Evolutionary conservation across 2,113 vertebrate genomes (phyloP), one percentile per base, ranked within the genome.

Genomic region (Psittacara wagleri): DNA sequence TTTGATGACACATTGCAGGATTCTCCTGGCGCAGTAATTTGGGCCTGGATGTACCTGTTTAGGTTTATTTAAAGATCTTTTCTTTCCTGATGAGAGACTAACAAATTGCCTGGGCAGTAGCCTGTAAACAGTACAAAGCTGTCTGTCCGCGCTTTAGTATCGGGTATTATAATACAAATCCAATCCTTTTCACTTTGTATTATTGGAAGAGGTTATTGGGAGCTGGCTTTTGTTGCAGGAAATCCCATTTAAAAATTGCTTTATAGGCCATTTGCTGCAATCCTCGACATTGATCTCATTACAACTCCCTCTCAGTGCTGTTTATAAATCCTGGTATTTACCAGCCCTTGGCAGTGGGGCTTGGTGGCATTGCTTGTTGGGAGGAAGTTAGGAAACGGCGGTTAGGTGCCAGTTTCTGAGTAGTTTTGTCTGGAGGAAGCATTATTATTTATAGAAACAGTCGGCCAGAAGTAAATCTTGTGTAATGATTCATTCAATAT

Each of bases 191-290:
- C 86, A 83, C 66, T 39, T 41, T 6, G 2, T 46, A 37, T 92
- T 87, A 76, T 91, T 91, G 74, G 74, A 67, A 86, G 77, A 90
- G 33, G 62, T 77, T 93, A 39, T 54, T 55, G 62, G 67, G 61
- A 92, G 48, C 81, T 91, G 74, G 66, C 48, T 92, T 93, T 92
- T 94, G 80, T 90, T 73, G 88, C 62, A 95, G 88, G 91, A 93
- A 95, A 92, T 91, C 95, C 88, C 70, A 64, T 95, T 92, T 91
- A 9, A 91, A 93, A 96, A 91, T 87, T 84, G 92, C 90, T 91
- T 86, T 94, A 89, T 88, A 96, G 90, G 95, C 95, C 86, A 46
- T 96, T 94, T 94, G 89, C 86, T 79, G 83, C 92, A 93, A 92
- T 92, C 73, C 94, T 95, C 74, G 23, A 82, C 86, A 80, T 7